Evolutionary conservation across 92 coral and sea anemone genomes (phyloP), one percentile per base, ranked within the genome.

Genomic region (Parazoanthus darwini): DNA sequence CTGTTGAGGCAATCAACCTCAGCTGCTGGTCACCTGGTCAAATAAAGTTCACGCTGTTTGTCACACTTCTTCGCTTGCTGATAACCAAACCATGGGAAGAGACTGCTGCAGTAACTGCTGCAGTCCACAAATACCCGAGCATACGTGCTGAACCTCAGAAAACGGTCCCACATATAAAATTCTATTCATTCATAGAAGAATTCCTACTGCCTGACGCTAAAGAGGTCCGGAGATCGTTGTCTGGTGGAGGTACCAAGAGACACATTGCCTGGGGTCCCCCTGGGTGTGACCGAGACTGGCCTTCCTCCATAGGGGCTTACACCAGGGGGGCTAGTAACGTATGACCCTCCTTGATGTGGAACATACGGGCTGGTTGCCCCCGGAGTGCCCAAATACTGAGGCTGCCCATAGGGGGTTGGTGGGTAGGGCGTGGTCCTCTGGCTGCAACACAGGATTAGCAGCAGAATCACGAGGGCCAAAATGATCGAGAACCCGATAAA

Each of bases 401-500:
- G 78, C 51, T 46, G 79, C n/a, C 78, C 66, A 35, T 84, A 84
- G 74, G 85, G 85, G 56, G 89, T 78, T 43, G 92, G 90, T 7
- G 66, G 90, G 22, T 79, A 29, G 15, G 81, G 86, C 51, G 87
- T 86, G 78, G 91, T n/a, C 7, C 96, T 88, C 36, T 92, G 96
- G 33, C 85, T 89, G 78, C 95, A 95, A 77, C 96, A 93, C 88
- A 93, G 79, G 79, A 95, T 92, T 20, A 93, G 82, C 36, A 90
- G 89, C 25, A 95, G 90, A 79, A 95, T 93, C 26, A 95, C 86
- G 6, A 93, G 95, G 50, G 94, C 98, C 65, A 95, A 35, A 56
- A 95, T 93, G 82, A 93, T 80, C 16, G 96, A 90, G 82, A 93
- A 91, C 1, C 98, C 98, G 73, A 95, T 92, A 77, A 95, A 86